Conservation (phyloP, 1,140 invertebrate species). For the Teleogryllus occipitalis region DNA sequence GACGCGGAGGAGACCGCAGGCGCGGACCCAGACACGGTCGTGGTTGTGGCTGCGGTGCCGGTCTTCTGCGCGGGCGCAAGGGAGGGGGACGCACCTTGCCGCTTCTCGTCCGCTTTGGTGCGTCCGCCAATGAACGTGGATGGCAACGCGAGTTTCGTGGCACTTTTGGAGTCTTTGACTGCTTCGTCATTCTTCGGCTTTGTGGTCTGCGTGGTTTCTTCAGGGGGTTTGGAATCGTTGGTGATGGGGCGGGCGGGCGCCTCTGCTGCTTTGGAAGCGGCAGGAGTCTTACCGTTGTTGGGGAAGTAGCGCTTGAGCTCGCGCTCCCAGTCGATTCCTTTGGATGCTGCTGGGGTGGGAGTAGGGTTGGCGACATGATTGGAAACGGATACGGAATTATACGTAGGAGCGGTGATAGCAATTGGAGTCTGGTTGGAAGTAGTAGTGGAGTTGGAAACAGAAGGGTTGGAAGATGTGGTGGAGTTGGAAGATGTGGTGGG, state of each 20-base stretch:
- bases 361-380: not conserved
- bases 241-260: no score
- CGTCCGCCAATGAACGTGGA: slow-evolving; percentile 26
- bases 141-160: slow-evolving; percentile 11
- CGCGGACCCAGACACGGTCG: no score
- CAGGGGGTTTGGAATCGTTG: not conserved
- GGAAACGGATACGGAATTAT: not conserved
- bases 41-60: not conserved
- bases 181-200: not conserved
- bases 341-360: not conserved
- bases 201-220: not conserved
- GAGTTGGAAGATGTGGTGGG: not conserved
- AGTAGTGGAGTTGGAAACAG: not conserved
- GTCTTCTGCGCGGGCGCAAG: no score
- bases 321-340: slow-evolving; percentile 25
- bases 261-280: no score
- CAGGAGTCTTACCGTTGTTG: not conserved
- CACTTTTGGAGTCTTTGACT: slow-evolving; percentile 15
- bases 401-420: no score
- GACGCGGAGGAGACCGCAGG: not conserved
- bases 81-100: not conserved
- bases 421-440: not conserved
- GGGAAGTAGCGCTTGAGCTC: slow-evolving; percentile 27
- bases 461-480: not conserved
- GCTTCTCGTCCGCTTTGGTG: slow-evolving; percentile 13